Percentiles rank a stretch among this genome's conserved stretches.
Evolutionary conservation across 2,113 vertebrate species (phyloP).

Genomic region (Taxidea taxus): DNA sequence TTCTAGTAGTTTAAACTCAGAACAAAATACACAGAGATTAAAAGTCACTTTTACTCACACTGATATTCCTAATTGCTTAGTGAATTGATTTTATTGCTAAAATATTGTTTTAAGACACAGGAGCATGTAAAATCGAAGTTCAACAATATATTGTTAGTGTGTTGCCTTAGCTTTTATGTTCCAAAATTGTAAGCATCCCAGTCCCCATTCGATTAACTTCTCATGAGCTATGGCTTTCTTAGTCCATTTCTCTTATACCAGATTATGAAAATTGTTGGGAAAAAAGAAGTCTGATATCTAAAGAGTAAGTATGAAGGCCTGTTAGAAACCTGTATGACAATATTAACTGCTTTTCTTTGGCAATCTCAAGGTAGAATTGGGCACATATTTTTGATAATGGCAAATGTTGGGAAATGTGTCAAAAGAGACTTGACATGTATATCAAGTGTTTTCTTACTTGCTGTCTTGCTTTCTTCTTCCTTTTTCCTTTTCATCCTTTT

Average conservation of each 20-base stretch:
- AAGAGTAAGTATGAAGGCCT: background rate
- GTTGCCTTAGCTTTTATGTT: background rate
- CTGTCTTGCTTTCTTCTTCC: background rate
- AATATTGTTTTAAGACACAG: background rate
- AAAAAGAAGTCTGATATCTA: background rate
- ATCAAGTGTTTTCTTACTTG: background rate
- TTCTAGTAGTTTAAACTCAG: background rate
- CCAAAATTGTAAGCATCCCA: background rate
- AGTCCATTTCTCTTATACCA: background rate
- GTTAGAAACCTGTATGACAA: background rate
- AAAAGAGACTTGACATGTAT: background rate
- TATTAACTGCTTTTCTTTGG: constrained; percentile 30
- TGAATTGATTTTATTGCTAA: background rate
- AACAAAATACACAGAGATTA: background rate
- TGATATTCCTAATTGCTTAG: background rate
- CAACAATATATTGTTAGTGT: background rate
- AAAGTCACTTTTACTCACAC: background rate
- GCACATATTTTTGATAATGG: constrained; percentile 21
- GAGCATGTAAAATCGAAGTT: background rate
- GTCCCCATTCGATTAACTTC: background rate
- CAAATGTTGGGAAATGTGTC: background rate
- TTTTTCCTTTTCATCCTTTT: background rate
- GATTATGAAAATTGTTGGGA: constrained; percentile 14
- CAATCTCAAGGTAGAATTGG: background rate
- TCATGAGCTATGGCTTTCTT: background rate